Conservation (phyloP, 2,797 vertebrate species). For the Danio kyathit region DNA sequence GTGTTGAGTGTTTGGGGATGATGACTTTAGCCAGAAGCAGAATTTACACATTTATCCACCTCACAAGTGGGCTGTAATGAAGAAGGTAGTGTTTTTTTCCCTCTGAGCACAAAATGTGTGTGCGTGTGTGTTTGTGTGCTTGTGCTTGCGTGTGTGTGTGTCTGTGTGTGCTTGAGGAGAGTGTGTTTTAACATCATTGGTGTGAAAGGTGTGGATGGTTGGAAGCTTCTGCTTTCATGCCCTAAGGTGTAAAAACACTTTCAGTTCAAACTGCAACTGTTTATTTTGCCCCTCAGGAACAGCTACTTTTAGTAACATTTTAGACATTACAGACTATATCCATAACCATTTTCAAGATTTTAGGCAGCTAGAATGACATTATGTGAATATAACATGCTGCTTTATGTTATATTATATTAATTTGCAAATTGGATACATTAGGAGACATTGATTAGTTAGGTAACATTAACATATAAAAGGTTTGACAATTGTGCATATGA, state of each 20-base stretch:
- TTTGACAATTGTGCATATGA: too few species aligned
- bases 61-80: conserved; percentile 31
- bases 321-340: background rate
- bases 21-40: conserved; percentile 44
- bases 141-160: conserved; percentile 10
- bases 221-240: conserved; percentile 28
- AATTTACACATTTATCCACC: conserved; percentile 53
- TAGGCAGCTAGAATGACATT: background rate
- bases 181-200: conserved; percentile 11
- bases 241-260: conserved; percentile 24
- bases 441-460: too few species aligned
- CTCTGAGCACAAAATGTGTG: conserved; percentile 10
- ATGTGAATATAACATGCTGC: background rate
- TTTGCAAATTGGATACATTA: too few species aligned
- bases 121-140: too few species aligned
- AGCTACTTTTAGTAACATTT: background rate
- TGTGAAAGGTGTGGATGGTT: background rate
- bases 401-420: background rate
- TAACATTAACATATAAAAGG: too few species aligned
- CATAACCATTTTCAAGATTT: background rate
- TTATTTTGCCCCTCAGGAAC: background rate
- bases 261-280: background rate
- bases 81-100: conserved; percentile 3
- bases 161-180: conserved; percentile 12
- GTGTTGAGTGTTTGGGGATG: conserved; percentile 45